These are phyloP conservation scores for Drosophila putrida DNA, from an alignment of 2,888 invertebrate genomes.

Conservation along the genomic window DNA sequence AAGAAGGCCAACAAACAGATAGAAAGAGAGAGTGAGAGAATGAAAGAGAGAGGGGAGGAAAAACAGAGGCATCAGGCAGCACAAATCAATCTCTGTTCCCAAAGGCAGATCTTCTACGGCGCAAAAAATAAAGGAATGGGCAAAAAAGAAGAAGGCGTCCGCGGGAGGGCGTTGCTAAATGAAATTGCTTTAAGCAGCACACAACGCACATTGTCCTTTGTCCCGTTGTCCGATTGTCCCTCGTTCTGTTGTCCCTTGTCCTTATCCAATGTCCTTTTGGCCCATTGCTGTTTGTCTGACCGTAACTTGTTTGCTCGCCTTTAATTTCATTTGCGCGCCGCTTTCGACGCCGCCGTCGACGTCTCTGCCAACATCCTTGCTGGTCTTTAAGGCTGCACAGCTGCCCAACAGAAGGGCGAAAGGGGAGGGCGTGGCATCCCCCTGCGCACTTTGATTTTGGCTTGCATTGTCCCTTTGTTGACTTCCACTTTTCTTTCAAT, in stretches of 20 bases:
- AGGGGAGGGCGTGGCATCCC: neutral
- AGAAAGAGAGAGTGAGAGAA: neutral
- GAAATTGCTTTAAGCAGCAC: constrained; percentile 76
- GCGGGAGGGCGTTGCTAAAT: constrained; percentile 61
- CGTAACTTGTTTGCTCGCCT: constrained; percentile 83
- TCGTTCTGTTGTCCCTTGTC: constrained; percentile 60
- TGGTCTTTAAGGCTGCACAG: constrained; percentile 55
- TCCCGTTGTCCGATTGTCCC: constrained; percentile 27
- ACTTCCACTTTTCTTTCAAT: constrained; percentile 20
- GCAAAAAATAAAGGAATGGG: constrained; percentile 10
- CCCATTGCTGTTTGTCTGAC: constrained; percentile 77
- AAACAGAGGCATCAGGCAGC: constrained; percentile 48
- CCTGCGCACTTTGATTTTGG: constrained; percentile 40
- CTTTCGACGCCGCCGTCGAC: constrained; percentile 40
- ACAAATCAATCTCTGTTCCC: constrained; percentile 83
- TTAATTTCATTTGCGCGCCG: constrained; percentile 81
- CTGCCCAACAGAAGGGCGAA: constrained; percentile 14
- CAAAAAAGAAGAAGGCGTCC: constrained; percentile 12
- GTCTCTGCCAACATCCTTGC: constrained; percentile 47
- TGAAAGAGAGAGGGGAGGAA: neutral
- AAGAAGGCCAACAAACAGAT: constrained; percentile 61
- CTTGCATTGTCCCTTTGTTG: constrained; percentile 46
- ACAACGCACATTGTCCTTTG: constrained; percentile 61
- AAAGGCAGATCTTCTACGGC: constrained; percentile 52
- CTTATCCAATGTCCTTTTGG: constrained; percentile 74